Conservation (phyloP, 2,888 invertebrate genomes). For the Perithous albicinctus region DNA sequence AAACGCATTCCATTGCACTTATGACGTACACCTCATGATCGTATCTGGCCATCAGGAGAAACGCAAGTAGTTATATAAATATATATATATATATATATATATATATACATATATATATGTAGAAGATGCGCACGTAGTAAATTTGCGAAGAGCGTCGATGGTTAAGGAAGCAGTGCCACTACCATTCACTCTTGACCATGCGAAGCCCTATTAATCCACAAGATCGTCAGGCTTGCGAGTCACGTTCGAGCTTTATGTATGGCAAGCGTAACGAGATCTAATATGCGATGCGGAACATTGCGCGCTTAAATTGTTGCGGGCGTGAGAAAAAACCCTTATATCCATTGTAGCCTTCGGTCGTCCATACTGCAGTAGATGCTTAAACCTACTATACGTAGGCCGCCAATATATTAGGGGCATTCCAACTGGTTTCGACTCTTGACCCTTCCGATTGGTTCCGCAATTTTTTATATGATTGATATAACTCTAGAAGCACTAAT, state of each 20-base stretch:
- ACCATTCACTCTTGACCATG: conserved; percentile 62
- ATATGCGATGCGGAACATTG: conserved; percentile 69
- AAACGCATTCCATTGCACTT: neutral
- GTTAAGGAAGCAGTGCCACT: conserved; percentile 56
- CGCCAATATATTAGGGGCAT: neutral
- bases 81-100: neutral
- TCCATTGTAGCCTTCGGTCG: neutral
- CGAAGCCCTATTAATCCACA: conserved; percentile 58
- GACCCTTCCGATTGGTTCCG: too few relatives aligned
- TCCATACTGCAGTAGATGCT: neutral
- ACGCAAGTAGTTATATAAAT: neutral
- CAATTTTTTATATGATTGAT: too few relatives aligned
- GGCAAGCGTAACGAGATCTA: conserved; percentile 67
- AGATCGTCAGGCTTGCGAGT: conserved; percentile 67
- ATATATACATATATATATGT: neutral
- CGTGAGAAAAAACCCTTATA: conserved; percentile 14
- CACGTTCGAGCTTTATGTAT: conserved; percentile 70
- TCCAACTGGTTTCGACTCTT: too few relatives aligned
- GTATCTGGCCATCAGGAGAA: neutral
- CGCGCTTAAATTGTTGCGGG: conserved; percentile 63
- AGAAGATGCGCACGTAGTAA: neutral
- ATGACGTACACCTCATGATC: neutral
- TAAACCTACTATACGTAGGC: neutral
- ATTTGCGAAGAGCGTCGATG: conserved; percentile 36
- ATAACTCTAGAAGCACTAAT: too few relatives aligned